A percentile compares a stretch with the other conserved stretches of the same genome.
phyloP scores from a whole-genome alignment of 2,797 vertebrate genomes.

The Serranus cabrilla region DNA sequence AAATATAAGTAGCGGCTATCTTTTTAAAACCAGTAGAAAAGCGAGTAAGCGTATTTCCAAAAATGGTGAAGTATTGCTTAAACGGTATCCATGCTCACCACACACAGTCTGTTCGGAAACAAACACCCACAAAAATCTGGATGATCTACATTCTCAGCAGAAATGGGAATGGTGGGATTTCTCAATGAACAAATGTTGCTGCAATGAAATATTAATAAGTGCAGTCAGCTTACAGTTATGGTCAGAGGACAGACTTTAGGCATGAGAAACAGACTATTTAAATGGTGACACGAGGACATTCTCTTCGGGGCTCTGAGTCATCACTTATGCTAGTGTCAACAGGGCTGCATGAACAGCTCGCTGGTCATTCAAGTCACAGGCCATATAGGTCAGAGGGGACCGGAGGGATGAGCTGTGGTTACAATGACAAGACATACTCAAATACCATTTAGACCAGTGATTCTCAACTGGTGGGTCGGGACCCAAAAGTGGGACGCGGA shows the following conservation, averaged over 20 bases:
- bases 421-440: slow-evolving; percentile 37
- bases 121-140: background rate
- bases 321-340: slow-evolving; percentile 38
- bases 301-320: slow-evolving; percentile 26
- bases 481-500: too few species aligned
- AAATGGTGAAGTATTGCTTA: too few species aligned
- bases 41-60: too few species aligned
- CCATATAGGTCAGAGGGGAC: slow-evolving; percentile 45
- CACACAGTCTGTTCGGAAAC: background rate
- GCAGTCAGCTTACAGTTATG: slow-evolving; percentile 2
- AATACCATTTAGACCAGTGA: slow-evolving; percentile 27
- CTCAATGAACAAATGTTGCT: background rate
- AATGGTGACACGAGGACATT: background rate
- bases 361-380: slow-evolving; percentile 26
- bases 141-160: background rate
- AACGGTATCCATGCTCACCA: background rate
- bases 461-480: too few species aligned
- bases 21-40: too few species aligned
- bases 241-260: background rate
- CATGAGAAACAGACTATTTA: background rate
- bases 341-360: background rate
- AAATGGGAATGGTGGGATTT: background rate
- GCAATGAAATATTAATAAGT: background rate
- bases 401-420: slow-evolving; percentile 39
- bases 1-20: too few species aligned